Percentiles rank a stretch among this genome's conserved stretches.
Conservation (phyloP, 2,797 vertebrate species). For the Hyperoplus immaculatus region DNA sequence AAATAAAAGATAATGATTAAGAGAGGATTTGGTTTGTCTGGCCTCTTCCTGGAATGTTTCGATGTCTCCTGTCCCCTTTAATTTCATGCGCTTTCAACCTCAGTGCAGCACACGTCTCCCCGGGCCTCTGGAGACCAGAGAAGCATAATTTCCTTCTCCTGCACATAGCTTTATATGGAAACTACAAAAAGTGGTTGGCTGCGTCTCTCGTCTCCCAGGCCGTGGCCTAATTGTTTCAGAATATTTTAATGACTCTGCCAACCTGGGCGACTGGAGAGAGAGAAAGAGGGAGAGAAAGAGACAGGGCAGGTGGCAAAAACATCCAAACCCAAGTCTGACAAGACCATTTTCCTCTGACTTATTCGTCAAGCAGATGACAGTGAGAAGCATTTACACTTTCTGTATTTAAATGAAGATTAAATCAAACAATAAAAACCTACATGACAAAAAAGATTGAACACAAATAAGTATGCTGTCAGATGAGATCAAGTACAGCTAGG, state of each 20-base stretch:
- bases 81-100: conserved; percentile 69
- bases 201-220: conserved; percentile 58
- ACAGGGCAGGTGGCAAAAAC: conserved; percentile 51
- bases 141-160: conserved; percentile 71
- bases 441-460: too few relatives aligned
- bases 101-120: conserved; percentile 63
- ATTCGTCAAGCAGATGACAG: conserved; percentile 39
- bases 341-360: conserved; percentile 39
- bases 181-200: conserved; percentile 66
- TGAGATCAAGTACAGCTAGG: conserved; percentile 12
- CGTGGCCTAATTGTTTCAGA: conserved; percentile 70
- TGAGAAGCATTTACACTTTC: conserved; percentile 51
- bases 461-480: conserved; percentile 46
- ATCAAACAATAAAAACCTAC: conserved; percentile 21
- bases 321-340: conserved; percentile 20
- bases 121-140: conserved; percentile 55
- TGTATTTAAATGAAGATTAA: conserved; percentile 61
- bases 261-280: conserved; percentile 19
- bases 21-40: conserved; percentile 73
- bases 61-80: conserved; percentile 72
- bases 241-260: conserved; percentile 63
- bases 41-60: conserved; percentile 74
- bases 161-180: conserved; percentile 76
- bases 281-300: conserved; percentile 5
- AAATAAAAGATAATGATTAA: conserved; percentile 66